These are phyloP conservation scores for Neoscelio sp. DNA, from an alignment of 2,888 invertebrate species.

Conservation along the genomic window DNA sequence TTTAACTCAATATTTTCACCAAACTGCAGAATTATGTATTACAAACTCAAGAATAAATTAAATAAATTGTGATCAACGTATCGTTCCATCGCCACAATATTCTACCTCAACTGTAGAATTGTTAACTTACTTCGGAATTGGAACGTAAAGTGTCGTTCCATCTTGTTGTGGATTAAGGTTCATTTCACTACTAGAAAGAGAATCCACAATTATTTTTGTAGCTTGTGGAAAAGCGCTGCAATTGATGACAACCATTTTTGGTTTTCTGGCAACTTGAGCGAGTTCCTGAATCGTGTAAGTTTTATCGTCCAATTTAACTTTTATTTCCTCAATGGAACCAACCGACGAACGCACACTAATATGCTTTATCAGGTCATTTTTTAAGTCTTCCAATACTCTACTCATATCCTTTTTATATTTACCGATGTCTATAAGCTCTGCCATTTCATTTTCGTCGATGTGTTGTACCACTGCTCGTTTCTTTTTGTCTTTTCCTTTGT, in stretches of 20 bases:
- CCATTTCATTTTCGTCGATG: conserved; percentile 89
- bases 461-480: conserved; percentile 83
- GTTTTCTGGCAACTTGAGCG: conserved; percentile 94
- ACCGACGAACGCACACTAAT: conserved; percentile 91
- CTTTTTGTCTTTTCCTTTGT: conserved; percentile 52
- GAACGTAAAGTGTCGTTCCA: conserved; percentile 94
- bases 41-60: neutral
- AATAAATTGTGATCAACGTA: neutral
- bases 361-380: conserved; percentile 91
- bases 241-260: conserved; percentile 93
- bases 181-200: conserved; percentile 92
- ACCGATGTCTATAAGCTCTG: conserved; percentile 89
- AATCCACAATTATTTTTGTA: conserved; percentile 90
- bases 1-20: too few relatives aligned
- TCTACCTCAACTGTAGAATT: too few relatives aligned
- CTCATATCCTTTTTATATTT: conserved; percentile 88
- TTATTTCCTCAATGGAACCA: conserved; percentile 91
- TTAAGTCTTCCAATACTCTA: conserved; percentile 88
- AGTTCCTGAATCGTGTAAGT: conserved; percentile 94
- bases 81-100: too few relatives aligned
- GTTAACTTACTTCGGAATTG: conserved; percentile 91
- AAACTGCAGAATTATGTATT: too few relatives aligned
- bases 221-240: conserved; percentile 94
- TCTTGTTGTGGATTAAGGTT: conserved; percentile 98
- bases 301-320: conserved; percentile 90